Evolutionary conservation across 1,140 invertebrate species (phyloP), one percentile per base, ranked within the genome.

Genomic region (Achatina immaculata): DNA sequence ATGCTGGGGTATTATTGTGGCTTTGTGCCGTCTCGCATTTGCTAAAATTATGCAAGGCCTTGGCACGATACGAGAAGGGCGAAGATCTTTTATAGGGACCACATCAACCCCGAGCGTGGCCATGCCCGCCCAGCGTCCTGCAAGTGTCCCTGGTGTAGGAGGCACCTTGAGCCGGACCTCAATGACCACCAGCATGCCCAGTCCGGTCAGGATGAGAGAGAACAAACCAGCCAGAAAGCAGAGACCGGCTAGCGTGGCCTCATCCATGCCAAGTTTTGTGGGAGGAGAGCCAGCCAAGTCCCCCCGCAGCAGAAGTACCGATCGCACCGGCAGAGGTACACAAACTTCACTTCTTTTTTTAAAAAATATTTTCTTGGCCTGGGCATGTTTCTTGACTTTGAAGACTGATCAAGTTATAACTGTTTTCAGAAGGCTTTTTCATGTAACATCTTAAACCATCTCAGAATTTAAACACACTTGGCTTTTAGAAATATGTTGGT

Each of bases 21-120:
- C 36, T 42, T 69, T 40, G 36, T 69, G 36, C 71, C 65, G 55
- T 48, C 42, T 58, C 45, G 68, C 55, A 36, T 43, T 73, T 73
- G 71, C 38, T 28, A 28, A 40, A 45, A 76, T 42, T 51, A 31
- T 34, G 24, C 16, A 85, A 89, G 89, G 86, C 79, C 86, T 90
- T 68, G 86, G 88, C 85, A 85, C 89, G 78, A 89, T 90, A 78
- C 87, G 86, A 68, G 89, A 90, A 85, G 86, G 86, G 78, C 82
- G 87, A 85, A 86, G 88, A 82, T 90, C 89, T 90, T 86, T 90
- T 90, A 83, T 90, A 90, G 89, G 76, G n/a, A 51, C 76, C 76
- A 45, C 76, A 31, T 78, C 76, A 38, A 28, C 76, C 3, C n/a
- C 58, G 1, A n/a, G 38, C 40, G 31, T 78, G 1, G 28, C 48